Base-by-base conservation (phyloP, 2,888 invertebrate genomes). In the Lasioglossum figueresi region DNA sequence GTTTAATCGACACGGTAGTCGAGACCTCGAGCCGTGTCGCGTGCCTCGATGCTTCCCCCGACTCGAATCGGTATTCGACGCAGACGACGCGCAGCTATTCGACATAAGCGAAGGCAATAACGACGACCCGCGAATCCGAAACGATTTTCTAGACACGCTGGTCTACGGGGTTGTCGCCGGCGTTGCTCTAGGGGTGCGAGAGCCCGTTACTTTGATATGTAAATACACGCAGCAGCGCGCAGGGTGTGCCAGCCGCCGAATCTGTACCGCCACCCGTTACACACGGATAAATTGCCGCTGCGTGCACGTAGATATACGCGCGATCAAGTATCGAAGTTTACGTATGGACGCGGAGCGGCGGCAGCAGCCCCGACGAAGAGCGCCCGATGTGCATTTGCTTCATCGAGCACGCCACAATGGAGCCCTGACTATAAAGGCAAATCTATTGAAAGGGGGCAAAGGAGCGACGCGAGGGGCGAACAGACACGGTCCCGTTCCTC, bases 121-220 rank as follows among this genome's bases (percentile, higher is more conserved):
- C 72, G 75, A 72, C 37, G 56, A 74, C 48, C 12, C 23, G 48
- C 76, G 84, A 78, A 71, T 45, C 71, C 23, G 71, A 45, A 85
- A 84, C 77, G 85, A 80, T 78, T 78, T 59, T 84, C 71, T 31
- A 63, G 74, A 66, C 59, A 31, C n/a, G 84, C 68, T 48, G 63
- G 37, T n/a, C 48, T 40, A 76, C 27, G 56, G 66, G 52, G 27
- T 56, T 45, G 31, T 27, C 31, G 45, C 19, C 48, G 63, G 59
- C 66, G n/a, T 68, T 76, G 52, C 68, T 66, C 16, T 56, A 31
- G 75, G 75, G 82, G 80, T 79, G 83, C 82, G 82, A 83, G 82
- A 80, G 80, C 40, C 88, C 80, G 91, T 93, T 94, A 95, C 95
- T 95, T 95, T 95, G 95, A 95, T 94, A 95, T 95, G 95, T 94